Conservation (phyloP, 2,113 vertebrate genomes). For the Lepus americanus region DNA sequence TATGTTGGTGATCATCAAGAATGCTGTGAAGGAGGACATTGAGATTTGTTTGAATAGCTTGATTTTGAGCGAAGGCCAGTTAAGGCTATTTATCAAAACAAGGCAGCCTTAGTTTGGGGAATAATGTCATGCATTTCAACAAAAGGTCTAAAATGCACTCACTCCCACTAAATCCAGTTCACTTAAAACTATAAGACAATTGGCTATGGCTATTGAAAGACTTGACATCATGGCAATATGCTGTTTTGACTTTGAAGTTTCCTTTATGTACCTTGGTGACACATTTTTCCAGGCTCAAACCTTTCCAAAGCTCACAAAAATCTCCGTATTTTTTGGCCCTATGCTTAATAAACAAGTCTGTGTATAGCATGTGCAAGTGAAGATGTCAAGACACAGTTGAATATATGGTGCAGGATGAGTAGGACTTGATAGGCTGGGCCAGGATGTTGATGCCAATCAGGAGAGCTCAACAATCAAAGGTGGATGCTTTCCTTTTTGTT, state of each 20-base stretch:
- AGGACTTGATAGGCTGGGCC: neutral
- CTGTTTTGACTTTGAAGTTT: neutral
- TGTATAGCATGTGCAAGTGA: neutral
- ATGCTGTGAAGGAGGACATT: neutral
- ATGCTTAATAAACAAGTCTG: neutral
- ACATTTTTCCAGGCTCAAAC: neutral
- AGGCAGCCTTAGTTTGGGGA: neutral
- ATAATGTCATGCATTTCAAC: neutral
- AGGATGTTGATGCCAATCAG: neutral
- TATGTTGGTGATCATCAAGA: neutral
- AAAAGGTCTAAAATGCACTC: neutral
- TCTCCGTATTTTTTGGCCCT: neutral
- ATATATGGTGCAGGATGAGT: neutral
- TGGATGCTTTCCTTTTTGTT: neutral
- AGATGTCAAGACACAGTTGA: neutral
- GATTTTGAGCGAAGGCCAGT: neutral
- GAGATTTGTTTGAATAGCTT: neutral
- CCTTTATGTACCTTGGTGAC: neutral
- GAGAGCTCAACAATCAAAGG: neutral
- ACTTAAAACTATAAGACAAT: neutral
- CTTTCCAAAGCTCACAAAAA: neutral
- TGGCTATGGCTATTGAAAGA: neutral
- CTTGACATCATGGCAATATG: neutral
- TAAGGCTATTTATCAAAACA: neutral
- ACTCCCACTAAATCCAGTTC: neutral